These are phyloP conservation scores for Pteropus rufus DNA, from an alignment of 2,797 vertebrate species.

Conservation along the genomic window DNA sequence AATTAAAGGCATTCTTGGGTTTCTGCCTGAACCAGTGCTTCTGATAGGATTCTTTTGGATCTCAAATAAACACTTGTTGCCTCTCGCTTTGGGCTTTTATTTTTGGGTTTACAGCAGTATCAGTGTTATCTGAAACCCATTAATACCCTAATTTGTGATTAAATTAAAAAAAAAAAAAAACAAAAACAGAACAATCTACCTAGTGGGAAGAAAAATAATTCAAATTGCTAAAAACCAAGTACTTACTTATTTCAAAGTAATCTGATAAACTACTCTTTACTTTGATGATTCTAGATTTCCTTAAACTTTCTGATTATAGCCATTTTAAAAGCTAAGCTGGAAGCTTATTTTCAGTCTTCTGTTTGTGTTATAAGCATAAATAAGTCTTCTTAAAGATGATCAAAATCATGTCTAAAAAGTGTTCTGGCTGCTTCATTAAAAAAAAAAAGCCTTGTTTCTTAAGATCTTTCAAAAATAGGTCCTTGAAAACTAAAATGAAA, in stretches of 20 bases:
- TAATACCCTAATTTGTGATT: not conserved
- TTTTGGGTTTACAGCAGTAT: not conserved
- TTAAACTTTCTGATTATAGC: constrained; percentile 18
- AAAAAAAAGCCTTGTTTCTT: not conserved
- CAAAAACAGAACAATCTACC: not conserved
- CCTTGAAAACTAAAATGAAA: constrained; percentile 7
- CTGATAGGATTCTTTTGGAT: not conserved
- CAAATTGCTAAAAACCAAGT: not conserved
- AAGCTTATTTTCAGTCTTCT: not conserved
- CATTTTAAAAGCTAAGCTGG: not conserved
- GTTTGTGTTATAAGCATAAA: not conserved
- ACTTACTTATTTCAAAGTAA: not conserved
- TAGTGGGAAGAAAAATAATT: not conserved
- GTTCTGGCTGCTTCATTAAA: not conserved
- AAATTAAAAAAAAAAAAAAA: not conserved
- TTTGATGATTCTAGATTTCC: not conserved
- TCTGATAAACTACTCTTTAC: not conserved
- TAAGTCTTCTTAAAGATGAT: not conserved
- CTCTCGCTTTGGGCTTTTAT: not conserved
- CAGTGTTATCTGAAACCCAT: not conserved
- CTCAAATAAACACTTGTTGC: not conserved
- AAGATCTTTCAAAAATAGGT: not conserved
- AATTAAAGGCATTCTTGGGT: not conserved
- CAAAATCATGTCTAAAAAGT: not conserved
- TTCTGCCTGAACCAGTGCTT: not conserved